Conservation (phyloP, 2,888 invertebrate genomes). For the Malthinus seriepunctatus region DNA sequence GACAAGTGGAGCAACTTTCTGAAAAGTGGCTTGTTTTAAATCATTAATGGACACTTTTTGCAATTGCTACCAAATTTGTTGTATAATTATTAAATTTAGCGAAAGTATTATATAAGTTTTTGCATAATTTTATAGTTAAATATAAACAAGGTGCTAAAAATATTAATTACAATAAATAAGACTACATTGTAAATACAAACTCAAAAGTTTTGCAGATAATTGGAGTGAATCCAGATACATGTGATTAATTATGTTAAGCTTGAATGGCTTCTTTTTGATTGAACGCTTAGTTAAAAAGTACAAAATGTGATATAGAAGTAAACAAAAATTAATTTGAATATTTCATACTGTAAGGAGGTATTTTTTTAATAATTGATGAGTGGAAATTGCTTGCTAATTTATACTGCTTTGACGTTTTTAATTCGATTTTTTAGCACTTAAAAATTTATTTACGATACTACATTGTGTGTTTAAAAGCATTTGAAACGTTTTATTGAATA, state of each 20-base stretch:
- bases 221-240: background rate
- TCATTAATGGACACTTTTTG: slow-evolving; percentile 35
- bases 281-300: background rate
- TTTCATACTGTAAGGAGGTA: too few species aligned
- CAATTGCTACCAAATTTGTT: background rate
- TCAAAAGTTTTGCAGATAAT: background rate
- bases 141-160: background rate
- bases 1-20: slow-evolving; percentile 84
- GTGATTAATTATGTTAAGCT: background rate
- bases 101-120: background rate
- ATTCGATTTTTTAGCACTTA: too few species aligned
- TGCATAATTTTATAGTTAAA: background rate
- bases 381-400: too few species aligned
- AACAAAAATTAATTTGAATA: too few species aligned
- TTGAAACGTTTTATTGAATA: too few species aligned
- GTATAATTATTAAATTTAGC: background rate
- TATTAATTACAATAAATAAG: background rate
- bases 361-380: too few species aligned
- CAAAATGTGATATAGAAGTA: too few species aligned
- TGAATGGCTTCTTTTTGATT: background rate
- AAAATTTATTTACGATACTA: too few species aligned
- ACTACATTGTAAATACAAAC: background rate
- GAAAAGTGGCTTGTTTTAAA: slow-evolving; percentile 94
- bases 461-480: too few species aligned
- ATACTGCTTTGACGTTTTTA: too few species aligned